Base-by-base conservation (phyloP, 2,888 invertebrate species). In the Scotopteryx bipunctaria region DNA sequence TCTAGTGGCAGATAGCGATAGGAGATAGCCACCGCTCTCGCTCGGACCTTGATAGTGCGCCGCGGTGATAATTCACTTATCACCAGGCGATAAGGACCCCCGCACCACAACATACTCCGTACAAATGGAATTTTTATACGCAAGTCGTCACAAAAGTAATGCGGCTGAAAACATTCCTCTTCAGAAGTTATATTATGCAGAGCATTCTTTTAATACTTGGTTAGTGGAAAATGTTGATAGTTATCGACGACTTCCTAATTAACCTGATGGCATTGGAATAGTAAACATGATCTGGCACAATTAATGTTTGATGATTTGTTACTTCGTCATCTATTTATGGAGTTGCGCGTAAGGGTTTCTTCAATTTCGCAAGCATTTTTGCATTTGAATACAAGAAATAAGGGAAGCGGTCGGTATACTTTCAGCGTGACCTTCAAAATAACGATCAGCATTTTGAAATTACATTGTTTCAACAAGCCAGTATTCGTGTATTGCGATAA, bases 41-140 rank as follows among this genome's bases (percentile, higher is more conserved):
- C 58, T 67, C 69, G 59, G 74, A 71, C 76, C 78, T 76, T 80
- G 79, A 76, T 61, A 63, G 67, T 69, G 66, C 66, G 72, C 64
- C 64, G 55, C 66, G 59, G 61, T 66, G 78, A 78, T 73, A 75
- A 62, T 56, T 46, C 41, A 41, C 50, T 71, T 80, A 78, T 78
- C 79, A 73, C 63, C 61, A 59, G 53, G 58, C 59, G 75, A 74
- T 76, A 72, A 66, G 67, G 67, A 73, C 68, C 68, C 67, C 65
- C 69, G 71, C 71, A 64, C 63, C 73, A 76, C 50, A 69, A 75
- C 69, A 71, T 69, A 71, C 66, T 55, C 49, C 49, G 31, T 35
- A 55, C 40, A 56, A 56, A 60, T 55, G 55, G 51, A 63, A 53
- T 61, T 57, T 57, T 64, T 59, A 14, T 35, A 44, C 17, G 29